Evolutionary conservation across 1,140 invertebrate species (phyloP).

Genomic region (Eubasilissa regina): DNA sequence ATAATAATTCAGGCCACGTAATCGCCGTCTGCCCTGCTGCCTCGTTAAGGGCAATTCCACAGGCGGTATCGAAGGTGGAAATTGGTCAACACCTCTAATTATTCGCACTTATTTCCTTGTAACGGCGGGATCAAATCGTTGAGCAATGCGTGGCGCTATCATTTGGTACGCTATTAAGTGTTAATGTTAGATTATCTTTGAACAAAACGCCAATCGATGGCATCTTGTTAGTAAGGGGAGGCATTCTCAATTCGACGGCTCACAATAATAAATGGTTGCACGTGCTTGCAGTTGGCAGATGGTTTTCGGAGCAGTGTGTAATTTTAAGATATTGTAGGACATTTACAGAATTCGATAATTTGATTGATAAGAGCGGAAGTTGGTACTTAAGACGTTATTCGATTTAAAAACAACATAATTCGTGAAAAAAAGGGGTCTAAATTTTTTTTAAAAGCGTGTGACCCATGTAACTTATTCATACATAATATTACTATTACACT

Average conservation of each 20-base stretch:
- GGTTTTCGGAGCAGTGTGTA: background rate
- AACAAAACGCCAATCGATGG: background rate
- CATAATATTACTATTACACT: too few species aligned
- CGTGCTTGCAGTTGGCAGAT: background rate
- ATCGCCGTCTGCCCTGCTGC: slow-evolving; percentile 8
- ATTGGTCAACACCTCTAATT: slow-evolving; percentile 19
- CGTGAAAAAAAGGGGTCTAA: too few species aligned
- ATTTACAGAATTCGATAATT: too few species aligned
- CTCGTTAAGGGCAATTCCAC: slow-evolving; percentile 14
- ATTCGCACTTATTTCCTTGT: slow-evolving; percentile 22
- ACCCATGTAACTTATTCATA: too few species aligned
- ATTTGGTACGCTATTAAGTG: slow-evolving; percentile 19
- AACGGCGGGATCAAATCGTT: slow-evolving; percentile 8
- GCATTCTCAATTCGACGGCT: slow-evolving; percentile 9
- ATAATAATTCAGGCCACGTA: background rate
- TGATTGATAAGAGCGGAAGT: too few species aligned
- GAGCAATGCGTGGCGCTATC: slow-evolving; percentile 7
- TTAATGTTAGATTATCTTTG: slow-evolving; percentile 23
- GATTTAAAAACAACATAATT: too few species aligned
- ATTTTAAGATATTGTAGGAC: background rate
- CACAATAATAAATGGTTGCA: background rate
- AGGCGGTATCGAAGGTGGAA: background rate
- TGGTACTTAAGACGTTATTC: too few species aligned
- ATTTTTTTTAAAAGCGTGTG: too few species aligned
- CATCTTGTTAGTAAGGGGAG: slow-evolving; percentile 23